Evolutionary conservation across 2,888 invertebrate species (phyloP).

Genomic region (Pediacus dermestoides): DNA sequence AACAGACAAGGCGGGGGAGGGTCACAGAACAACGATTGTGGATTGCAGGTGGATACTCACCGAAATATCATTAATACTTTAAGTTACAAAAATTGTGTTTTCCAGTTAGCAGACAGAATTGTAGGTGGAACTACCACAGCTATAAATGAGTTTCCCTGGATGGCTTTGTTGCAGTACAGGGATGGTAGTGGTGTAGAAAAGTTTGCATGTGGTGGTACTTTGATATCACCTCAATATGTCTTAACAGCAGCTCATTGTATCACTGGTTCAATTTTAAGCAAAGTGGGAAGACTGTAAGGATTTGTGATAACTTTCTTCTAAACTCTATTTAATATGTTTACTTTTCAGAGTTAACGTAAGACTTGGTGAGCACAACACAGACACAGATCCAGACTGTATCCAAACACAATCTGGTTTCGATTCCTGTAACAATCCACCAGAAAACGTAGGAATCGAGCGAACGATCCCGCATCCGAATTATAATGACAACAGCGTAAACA

Average conservation of each 20-base stretch:
- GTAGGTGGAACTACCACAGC: conserved; percentile 44
- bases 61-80: background rate
- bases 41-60: conserved; percentile 37
- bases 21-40: conserved; percentile 15
- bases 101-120: conserved; percentile 35
- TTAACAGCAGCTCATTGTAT: conserved; percentile 58
- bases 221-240: conserved; percentile 55
- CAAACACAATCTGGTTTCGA: conserved; percentile 20
- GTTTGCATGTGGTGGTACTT: conserved; percentile 52
- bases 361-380: conserved; percentile 53
- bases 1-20: background rate
- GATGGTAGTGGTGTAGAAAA: conserved; percentile 24
- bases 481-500: conserved; percentile 26
- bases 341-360: conserved; percentile 37
- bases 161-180: conserved; percentile 51
- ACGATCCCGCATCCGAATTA: conserved; percentile 34
- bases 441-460: conserved; percentile 38
- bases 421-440: conserved; percentile 34
- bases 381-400: conserved; percentile 48
- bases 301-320: background rate
- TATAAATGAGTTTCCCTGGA: conserved; percentile 54
- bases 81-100: conserved; percentile 4
- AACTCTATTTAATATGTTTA: conserved; percentile 6
- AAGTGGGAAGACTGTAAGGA: conserved; percentile 50
- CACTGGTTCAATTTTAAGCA: conserved; percentile 42